phyloP scores from a whole-genome alignment of 2,888 invertebrate species.

The Cephonodes hylas region DNA sequence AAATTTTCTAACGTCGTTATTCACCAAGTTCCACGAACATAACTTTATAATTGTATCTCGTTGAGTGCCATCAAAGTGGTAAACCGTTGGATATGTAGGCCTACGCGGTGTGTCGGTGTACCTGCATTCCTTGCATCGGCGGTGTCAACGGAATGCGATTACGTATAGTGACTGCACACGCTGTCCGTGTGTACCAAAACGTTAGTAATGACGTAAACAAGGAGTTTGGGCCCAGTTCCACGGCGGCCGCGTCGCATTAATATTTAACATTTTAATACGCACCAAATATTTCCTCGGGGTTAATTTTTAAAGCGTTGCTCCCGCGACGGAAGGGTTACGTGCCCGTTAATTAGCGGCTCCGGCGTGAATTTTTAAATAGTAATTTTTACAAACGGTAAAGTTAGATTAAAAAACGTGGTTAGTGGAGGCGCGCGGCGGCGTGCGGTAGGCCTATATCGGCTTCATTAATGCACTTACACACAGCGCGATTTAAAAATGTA shows the following conservation, averaged over 20 bases:
- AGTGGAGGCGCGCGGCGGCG: constrained; percentile 48
- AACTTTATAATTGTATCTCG: background rate
- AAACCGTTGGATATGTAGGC: constrained; percentile 8
- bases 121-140: constrained; percentile 10
- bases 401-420: constrained; percentile 79
- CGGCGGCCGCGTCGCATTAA: constrained; percentile 61
- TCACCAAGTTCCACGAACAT: background rate
- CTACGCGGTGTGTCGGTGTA: constrained; percentile 16
- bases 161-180: background rate
- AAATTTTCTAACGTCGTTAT: background rate
- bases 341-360: constrained; percentile 77
- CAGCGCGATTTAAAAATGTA: constrained; percentile 77
- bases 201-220: background rate
- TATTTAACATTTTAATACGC: constrained; percentile 80
- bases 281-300: constrained; percentile 77
- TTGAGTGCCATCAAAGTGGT: background rate
- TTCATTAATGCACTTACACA: constrained; percentile 40
- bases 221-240: constrained; percentile 28
- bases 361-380: constrained; percentile 79
- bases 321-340: constrained; percentile 80
- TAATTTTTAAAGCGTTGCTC: constrained; percentile 75
- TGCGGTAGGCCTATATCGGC: constrained; percentile 74
- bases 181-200: background rate
- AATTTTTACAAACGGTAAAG: constrained; percentile 82
- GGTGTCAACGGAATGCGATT: background rate